Conservation (phyloP, 2,113 vertebrate genomes). For the Carlito syrichta region DNA sequence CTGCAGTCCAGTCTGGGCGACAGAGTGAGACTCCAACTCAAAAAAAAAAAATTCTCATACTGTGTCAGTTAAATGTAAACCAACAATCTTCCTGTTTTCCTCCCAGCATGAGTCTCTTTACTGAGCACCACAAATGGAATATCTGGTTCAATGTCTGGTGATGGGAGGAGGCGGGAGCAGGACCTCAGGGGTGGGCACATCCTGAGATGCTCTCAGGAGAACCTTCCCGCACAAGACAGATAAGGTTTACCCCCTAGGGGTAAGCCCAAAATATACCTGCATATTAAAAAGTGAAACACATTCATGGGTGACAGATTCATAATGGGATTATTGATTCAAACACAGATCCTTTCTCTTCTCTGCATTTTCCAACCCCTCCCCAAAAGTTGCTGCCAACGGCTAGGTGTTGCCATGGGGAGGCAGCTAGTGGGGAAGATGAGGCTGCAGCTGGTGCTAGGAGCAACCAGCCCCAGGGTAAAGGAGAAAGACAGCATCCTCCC, state of each 20-base stretch:
- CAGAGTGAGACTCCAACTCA: too few relatives aligned
- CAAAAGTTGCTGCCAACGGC: background rate
- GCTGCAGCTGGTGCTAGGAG: background rate
- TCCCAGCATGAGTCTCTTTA: background rate
- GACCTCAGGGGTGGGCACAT: background rate
- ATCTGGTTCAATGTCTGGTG: background rate
- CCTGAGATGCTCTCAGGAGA: background rate
- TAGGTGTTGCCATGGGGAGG: background rate
- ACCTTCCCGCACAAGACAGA: background rate
- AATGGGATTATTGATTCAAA: constrained; percentile 60
- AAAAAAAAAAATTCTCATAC: too few relatives aligned
- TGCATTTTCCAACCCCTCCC: background rate
- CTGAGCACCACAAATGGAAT: background rate
- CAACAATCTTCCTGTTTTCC: background rate
- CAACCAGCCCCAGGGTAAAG: background rate
- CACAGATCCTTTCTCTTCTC: constrained; percentile 19
- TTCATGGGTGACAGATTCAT: constrained; percentile 51
- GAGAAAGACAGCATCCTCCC: background rate
- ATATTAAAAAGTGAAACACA: background rate
- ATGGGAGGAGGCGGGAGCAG: background rate
- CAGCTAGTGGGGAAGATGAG: background rate
- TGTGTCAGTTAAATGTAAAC: background rate
- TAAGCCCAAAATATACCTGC: background rate
- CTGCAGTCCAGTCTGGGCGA: too few relatives aligned
- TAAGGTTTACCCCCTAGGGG: background rate